Evolutionary conservation across 1,140 invertebrate species (phyloP).

Genomic region (Nymphalis io): DNA sequence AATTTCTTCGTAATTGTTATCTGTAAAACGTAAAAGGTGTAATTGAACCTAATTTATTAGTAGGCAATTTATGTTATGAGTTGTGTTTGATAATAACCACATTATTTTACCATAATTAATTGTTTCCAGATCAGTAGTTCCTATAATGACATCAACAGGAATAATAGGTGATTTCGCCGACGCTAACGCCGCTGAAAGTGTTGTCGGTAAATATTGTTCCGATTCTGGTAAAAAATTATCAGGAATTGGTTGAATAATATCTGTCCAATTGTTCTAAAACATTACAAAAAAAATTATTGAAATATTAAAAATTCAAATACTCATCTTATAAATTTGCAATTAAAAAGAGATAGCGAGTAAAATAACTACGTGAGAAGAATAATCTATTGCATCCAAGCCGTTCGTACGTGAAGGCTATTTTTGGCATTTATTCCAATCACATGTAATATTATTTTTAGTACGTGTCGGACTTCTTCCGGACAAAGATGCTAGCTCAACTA

Average conservation of each 20-base stretch:
- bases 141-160: constrained; percentile 81
- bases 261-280: constrained; percentile 80
- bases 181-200: constrained; percentile 72
- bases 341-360: too few species aligned
- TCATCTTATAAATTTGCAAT: too few species aligned
- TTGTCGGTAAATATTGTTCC: constrained; percentile 81
- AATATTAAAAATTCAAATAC: too few species aligned
- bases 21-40: constrained; percentile 7
- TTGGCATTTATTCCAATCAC: too few species aligned
- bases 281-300: too few species aligned
- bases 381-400: too few species aligned
- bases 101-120: constrained; percentile 59
- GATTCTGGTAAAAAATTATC: constrained; percentile 81
- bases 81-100: too few species aligned
- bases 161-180: constrained; percentile 71
- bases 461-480: too few species aligned
- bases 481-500: too few species aligned
- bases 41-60: neutral
- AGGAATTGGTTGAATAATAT: constrained; percentile 81
- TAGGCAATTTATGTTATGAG: neutral
- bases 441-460: too few species aligned
- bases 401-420: too few species aligned
- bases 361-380: too few species aligned
- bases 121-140: constrained; percentile 83
- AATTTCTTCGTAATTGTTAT: constrained; percentile 45